Percentiles rank a stretch among this genome's conserved stretches.
phyloP scores from a whole-genome alignment of 2,113 vertebrate genomes.

The Paraplagusia blochii region DNA sequence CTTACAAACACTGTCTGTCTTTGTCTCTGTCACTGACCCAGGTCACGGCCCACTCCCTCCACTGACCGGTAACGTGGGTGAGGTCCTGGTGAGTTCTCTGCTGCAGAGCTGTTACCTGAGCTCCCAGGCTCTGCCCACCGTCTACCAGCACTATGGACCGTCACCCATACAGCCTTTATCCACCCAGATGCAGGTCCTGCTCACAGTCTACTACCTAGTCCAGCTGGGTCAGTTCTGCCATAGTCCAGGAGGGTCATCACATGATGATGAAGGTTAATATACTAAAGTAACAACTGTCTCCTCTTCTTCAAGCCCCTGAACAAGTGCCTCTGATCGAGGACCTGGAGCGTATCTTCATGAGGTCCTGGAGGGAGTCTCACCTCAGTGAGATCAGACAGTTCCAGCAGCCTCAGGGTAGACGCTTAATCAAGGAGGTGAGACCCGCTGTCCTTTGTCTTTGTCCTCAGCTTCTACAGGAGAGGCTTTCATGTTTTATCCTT shows the following conservation, averaged over 20 bases:
- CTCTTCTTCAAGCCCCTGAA: conserved; percentile 89
- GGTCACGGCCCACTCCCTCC: conserved; percentile 92
- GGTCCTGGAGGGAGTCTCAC: conserved; percentile 92
- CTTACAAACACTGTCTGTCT: not conserved
- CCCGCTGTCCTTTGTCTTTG: too few relatives aligned
- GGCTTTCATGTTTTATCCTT: too few relatives aligned
- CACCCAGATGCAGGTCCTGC: conserved; percentile 93
- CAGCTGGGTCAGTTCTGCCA: conserved; percentile 85
- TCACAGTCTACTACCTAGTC: conserved; percentile 97
- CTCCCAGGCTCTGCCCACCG: conserved; percentile 86
- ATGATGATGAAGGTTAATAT: too few relatives aligned
- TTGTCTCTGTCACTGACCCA: conserved; percentile 49
- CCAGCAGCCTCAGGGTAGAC: conserved; percentile 79
- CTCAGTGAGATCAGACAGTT: conserved; percentile 90
- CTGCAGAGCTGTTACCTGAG: conserved; percentile 90
- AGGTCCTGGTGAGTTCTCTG: conserved; percentile 87
- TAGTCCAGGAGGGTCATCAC: not conserved
- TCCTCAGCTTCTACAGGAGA: too few relatives aligned
- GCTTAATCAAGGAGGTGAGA: conserved; percentile 63
- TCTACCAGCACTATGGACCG: conserved; percentile 86
- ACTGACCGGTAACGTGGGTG: conserved; percentile 87
- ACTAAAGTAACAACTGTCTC: too few relatives aligned
- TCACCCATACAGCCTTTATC: conserved; percentile 87
- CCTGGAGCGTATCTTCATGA: conserved; percentile 95
- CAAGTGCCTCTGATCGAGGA: conserved; percentile 95